Evolutionary conservation across 2,797 vertebrate genomes (phyloP), one percentile per base, ranked within the genome.

Genomic region (Octomys mimax): DNA sequence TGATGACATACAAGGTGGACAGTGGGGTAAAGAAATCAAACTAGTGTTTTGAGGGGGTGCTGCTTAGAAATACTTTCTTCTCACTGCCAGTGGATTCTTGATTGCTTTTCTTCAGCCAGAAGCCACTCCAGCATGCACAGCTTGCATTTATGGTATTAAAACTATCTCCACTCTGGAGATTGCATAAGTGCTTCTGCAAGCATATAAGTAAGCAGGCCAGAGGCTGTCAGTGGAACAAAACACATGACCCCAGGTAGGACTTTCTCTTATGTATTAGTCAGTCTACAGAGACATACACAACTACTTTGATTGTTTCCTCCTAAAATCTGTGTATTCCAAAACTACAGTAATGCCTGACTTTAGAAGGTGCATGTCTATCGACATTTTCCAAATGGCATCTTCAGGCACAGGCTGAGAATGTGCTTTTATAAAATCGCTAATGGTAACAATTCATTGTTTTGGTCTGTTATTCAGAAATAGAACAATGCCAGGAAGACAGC

Each of bases 241-340:
- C 2, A 16, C 5, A 86, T 3, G 10, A 70, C 2, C 31, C 33
- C 10, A 4, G 9, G 26, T 42, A 78, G 49, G 59, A 14, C 46
- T 92, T 92, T 89, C 61, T 52, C 81, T 62, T 52, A 84, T 26
- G 24, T 49, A 24, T 71, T 84, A 46, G 9, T 89, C 57, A 92
- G 62, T 93, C 31, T 61, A 2, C 0, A 77, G 54, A 75, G 12
- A 80, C 68, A 59, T 54, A 70, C 36, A 66, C 21, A 86, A 5
- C 6, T 54, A 75, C 42, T 26, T 12, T 33, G 24, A 57, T 26
- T 80, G 46, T 33, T 42, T 13, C 42, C 13, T 62, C 49, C 22
- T 54, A 49, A 75, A 75, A n/a, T 61, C 54, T 22, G 87, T 9
- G 26, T 62, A 62, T 87, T 81, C 18, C 78, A 73, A 71, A 80